Evolutionary conservation across 2,888 invertebrate species (phyloP).

Genomic region (Stegophylla sp.): DNA sequence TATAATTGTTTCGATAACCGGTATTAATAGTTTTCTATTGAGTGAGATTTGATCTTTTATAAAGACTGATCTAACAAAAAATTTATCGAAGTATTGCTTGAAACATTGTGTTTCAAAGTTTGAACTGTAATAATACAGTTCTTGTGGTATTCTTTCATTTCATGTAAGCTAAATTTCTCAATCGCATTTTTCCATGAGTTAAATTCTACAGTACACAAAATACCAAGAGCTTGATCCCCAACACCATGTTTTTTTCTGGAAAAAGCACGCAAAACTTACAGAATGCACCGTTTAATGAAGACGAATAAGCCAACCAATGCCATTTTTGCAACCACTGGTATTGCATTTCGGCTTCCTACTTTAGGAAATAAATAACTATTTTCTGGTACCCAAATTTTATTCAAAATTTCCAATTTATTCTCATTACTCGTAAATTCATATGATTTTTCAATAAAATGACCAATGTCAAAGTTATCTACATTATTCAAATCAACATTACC

Average conservation of each 20-base stretch:
- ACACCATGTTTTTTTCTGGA: not conserved
- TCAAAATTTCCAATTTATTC: conserved; percentile 1
- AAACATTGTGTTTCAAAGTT: conserved; percentile 15
- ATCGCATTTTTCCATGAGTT: not conserved
- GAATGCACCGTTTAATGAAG: conserved; percentile 8
- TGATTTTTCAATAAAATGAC: not conserved
- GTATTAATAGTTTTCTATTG: not conserved
- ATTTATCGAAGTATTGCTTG: conserved; percentile 13
- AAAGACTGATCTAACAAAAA: conserved; percentile 60
- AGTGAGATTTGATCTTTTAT: conserved; percentile 28
- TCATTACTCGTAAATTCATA: conserved; percentile 4
- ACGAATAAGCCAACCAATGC: conserved; percentile 30
- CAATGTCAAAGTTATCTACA: no score
- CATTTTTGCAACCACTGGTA: conserved; percentile 22
- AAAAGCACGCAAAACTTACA: conserved; percentile 6
- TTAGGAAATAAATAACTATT: conserved; percentile 7
- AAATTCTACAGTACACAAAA: not conserved
- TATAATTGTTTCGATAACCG: conserved; percentile 9
- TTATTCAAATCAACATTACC: no score
- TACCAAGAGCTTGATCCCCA: not conserved
- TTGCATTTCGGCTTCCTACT: conserved; percentile 31
- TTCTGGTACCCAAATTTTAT: conserved; percentile 8
- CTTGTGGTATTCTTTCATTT: conserved; percentile 7
- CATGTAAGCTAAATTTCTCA: not conserved
- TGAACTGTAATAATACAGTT: conserved; percentile 16